phyloP scores from a whole-genome alignment of 2,888 invertebrate species.

The Clistopyga incitator region DNA sequence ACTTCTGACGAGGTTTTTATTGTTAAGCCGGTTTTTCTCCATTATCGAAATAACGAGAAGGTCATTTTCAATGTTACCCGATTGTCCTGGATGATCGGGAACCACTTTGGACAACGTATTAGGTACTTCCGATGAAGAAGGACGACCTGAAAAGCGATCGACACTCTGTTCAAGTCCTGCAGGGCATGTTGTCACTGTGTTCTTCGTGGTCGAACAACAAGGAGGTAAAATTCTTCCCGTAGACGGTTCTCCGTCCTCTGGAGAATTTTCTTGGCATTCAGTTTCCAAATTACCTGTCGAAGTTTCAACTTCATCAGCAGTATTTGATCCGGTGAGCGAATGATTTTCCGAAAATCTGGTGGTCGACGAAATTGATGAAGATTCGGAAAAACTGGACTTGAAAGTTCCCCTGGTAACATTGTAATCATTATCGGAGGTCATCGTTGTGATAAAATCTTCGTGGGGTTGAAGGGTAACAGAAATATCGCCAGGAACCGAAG shows the following conservation, averaged over 20 bases:
- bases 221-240: constrained; percentile 60
- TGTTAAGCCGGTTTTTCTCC: constrained; percentile 40
- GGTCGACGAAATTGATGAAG: background rate
- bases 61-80: constrained; percentile 31
- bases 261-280: background rate
- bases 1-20: constrained; percentile 15
- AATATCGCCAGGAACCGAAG: constrained; percentile 1
- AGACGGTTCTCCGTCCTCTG: background rate
- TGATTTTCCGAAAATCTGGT: background rate
- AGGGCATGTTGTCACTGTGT: background rate
- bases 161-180: constrained; percentile 1
- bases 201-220: constrained; percentile 17
- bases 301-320: background rate
- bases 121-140: background rate
- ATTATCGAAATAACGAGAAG: constrained; percentile 55
- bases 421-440: constrained; percentile 4
- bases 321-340: background rate
- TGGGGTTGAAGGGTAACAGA: background rate
- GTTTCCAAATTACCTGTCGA: background rate
- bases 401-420: background rate
- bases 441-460: background rate
- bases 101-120: background rate
- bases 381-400: background rate
- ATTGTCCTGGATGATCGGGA: background rate
- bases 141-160: background rate